Conservation (phyloP, 2,797 vertebrate genomes). For the Pipistrellus nathusii region DNA sequence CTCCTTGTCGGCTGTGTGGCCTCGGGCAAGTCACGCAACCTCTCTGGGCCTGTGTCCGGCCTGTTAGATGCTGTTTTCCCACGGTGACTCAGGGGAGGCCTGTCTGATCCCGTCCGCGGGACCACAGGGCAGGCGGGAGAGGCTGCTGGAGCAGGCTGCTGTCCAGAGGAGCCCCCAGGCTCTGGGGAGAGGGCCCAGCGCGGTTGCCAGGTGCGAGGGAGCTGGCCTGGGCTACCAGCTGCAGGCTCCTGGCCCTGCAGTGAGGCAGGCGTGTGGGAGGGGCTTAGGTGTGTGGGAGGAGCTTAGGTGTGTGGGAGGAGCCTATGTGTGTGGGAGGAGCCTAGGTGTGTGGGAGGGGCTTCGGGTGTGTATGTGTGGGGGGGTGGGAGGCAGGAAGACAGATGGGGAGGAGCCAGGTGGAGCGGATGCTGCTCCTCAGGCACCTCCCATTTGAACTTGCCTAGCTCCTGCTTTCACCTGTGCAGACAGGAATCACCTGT, state of each 20-base stretch:
- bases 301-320: too few relatives aligned
- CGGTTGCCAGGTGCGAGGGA: neutral
- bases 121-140: neutral
- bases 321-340: too few relatives aligned
- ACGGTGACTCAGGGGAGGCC: too few relatives aligned
- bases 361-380: too few relatives aligned
- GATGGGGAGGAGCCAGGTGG: neutral
- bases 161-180: neutral
- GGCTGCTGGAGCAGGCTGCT: neutral
- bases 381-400: too few relatives aligned
- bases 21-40: neutral
- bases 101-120: too few relatives aligned
- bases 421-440: too few relatives aligned
- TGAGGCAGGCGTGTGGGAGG: neutral
- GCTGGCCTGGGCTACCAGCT: neutral
- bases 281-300: too few relatives aligned
- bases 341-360: too few relatives aligned
- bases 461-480: neutral
- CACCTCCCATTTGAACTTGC: too few relatives aligned
- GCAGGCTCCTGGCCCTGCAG: neutral
- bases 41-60: neutral
- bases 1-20: neutral
- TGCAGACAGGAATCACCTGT: neutral
- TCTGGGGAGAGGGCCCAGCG: neutral
- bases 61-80: neutral